A percentile compares a stretch with the other conserved stretches of the same genome.
Evolutionary conservation across 2,113 vertebrate genomes (phyloP).

Genomic region (Engystomops pustulosus): DNA sequence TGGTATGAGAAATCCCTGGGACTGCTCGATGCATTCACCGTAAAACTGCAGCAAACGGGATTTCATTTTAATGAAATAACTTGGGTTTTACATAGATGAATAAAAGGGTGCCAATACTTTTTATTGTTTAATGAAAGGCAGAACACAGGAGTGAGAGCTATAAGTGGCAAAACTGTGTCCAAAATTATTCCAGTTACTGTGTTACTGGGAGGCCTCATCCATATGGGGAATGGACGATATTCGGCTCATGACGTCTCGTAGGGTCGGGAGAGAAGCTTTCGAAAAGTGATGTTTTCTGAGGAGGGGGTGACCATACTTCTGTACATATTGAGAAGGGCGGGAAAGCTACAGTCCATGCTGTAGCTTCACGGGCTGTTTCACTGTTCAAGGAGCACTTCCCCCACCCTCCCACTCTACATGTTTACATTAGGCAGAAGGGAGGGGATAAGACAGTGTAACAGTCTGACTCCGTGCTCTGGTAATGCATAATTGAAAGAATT

Average conservation of each 20-base stretch:
- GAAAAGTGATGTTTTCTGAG: neutral
- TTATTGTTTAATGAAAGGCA: neutral
- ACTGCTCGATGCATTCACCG: constrained; percentile 7
- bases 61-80: neutral
- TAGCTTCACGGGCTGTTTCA: no score
- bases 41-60: constrained; percentile 1
- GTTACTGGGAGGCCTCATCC: neutral
- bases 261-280: neutral
- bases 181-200: neutral
- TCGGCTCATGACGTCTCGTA: neutral
- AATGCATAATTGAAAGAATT: no score
- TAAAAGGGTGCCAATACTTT: neutral
- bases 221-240: neutral
- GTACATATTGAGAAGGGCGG: no score
- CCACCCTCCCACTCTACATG: no score
- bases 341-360: no score
- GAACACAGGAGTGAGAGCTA: neutral
- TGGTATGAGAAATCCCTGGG: constrained; percentile 3
- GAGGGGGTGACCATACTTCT: no score
- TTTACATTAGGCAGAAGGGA: no score
- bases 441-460: no score
- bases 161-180: neutral
- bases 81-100: neutral
- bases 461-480: no score
- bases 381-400: no score